Base-by-base conservation (phyloP, 2,888 invertebrate species). In the Stratiomys singularior region DNA sequence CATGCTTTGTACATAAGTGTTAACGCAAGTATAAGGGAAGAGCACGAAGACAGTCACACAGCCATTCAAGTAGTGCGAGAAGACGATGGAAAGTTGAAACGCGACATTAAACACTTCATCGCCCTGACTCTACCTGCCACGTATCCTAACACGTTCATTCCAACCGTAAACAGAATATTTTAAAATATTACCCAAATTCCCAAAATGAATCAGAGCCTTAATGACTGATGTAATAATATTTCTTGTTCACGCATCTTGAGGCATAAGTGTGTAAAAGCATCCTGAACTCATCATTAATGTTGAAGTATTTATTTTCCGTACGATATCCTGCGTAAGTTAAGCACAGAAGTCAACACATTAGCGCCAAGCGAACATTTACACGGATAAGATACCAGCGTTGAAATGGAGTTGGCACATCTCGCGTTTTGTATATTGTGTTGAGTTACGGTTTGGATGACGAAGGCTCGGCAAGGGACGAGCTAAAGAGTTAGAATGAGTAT, bases 151-250 rank as follows among this genome's bases (percentile, higher is more conserved):
- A 60, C 30, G 23, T 64, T 64, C 64, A 64, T 30, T 64, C n/a
- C 64, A 64, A 64, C 64, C 64, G 64, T 64, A 64, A 64, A 64
- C 64, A 64, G 30, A 30, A 64, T 64, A 64, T 30, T 64, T 30
- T 64, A 64, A 64, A 64, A 28, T 64, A 64, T 64, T 30, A 64
- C 28, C 64, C 30, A 52, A 71, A 71, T 71, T 71, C 71, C 71
- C 71, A 71, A 71, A 71, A 47, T 71, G 47, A 47, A 71, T 71
- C 71, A 71, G 25, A 47, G 47, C 47, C 47, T 71, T 71, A 47
- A 71, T 71, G 71, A 71, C 47, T 71, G 71, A 71, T 71, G 47
- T 71, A 46, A 71, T 47, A 71, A 71, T 47, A 47, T 71, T 47
- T 71, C 47, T 46, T 71, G 71, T 71, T 71, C 64, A 64, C 64